Percentiles rank a stretch among this genome's conserved stretches.
Conservation (phyloP, 2,797 vertebrate genomes). For the Enteromius afrohamiltoni region DNA sequence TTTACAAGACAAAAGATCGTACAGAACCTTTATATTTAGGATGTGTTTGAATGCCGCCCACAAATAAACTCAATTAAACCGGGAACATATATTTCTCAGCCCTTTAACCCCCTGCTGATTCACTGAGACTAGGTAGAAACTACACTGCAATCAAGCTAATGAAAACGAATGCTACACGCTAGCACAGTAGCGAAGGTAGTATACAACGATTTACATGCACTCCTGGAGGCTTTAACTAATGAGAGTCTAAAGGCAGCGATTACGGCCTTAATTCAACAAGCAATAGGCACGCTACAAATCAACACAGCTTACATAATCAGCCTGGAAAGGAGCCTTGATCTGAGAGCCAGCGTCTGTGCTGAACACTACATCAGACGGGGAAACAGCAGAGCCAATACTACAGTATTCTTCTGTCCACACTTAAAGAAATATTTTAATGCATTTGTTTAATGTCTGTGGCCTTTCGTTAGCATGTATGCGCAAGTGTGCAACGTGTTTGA, state of each 20-base stretch:
- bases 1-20: background rate
- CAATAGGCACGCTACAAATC: constrained; percentile 65
- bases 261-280: constrained; percentile 65
- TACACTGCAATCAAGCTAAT: constrained; percentile 12
- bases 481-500: background rate
- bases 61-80: background rate
- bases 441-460: background rate
- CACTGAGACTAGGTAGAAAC: background rate
- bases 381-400: background rate
- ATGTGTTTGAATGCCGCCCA: background rate
- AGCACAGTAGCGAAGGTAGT: constrained; percentile 47
- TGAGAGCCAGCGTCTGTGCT: background rate
- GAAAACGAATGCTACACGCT: constrained; percentile 26
- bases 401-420: background rate
- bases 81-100: background rate
- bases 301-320: constrained; percentile 46
- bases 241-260: constrained; percentile 68
- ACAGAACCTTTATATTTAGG: background rate
- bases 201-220: constrained; percentile 63
- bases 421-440: background rate
- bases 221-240: constrained; percentile 71
- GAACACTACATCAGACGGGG: constrained; percentile 4
- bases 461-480: background rate
- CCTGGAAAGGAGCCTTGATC: background rate
- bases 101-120: background rate